Evolutionary conservation across 2,888 invertebrate species (phyloP).

Genomic region (Oligia latruncula): DNA sequence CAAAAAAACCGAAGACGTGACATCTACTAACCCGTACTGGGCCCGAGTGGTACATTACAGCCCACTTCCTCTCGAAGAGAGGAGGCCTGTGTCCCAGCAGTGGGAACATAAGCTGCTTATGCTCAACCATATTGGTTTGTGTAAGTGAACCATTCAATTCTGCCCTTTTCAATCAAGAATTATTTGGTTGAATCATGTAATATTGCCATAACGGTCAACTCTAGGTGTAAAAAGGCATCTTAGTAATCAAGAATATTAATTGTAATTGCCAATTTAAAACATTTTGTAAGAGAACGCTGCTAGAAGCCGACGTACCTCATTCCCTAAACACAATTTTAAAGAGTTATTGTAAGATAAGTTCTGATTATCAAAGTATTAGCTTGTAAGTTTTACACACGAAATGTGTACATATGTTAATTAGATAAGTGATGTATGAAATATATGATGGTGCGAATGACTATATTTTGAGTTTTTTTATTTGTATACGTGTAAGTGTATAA

Average conservation of each 20-base stretch:
- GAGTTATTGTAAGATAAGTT: conserved; percentile 52
- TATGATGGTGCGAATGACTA: conserved; percentile 70
- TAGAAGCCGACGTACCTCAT: conserved; percentile 52
- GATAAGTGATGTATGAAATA: conserved; percentile 70
- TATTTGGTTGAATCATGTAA: background rate
- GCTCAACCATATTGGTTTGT: background rate
- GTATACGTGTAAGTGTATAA: too few species aligned
- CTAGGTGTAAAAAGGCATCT: background rate
- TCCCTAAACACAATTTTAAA: conserved; percentile 56
- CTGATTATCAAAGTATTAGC: conserved; percentile 63
- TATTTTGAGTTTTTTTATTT: conserved; percentile 18
- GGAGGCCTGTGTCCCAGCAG: background rate
- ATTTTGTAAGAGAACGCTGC: conserved; percentile 39
- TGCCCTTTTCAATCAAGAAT: background rate
- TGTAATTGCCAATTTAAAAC: conserved; percentile 22
- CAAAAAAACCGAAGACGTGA: background rate
- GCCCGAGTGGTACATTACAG: background rate
- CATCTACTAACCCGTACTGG: background rate
- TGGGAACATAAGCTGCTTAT: background rate
- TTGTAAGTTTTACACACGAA: conserved; percentile 65
- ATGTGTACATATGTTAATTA: conserved; percentile 60
- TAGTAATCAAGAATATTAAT: background rate
- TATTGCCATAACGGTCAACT: background rate
- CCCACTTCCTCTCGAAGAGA: background rate
- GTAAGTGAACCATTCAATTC: background rate